phyloP scores from a whole-genome alignment of 2,797 vertebrate species.

The Eospalax fontanierii region DNA sequence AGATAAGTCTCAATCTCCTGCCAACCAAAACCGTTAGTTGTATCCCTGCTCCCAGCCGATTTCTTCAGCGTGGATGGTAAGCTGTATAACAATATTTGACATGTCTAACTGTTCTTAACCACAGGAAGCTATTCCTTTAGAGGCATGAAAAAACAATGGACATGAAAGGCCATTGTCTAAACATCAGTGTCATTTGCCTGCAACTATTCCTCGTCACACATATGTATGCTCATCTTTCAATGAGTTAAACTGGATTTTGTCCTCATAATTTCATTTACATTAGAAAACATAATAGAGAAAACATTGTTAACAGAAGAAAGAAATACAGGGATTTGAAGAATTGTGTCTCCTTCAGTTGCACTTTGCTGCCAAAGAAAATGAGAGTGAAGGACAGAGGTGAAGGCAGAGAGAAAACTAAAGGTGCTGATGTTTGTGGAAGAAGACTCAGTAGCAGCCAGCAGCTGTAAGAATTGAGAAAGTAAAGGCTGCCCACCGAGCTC shows the following conservation, averaged over 20 bases:
- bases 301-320: background rate
- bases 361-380: background rate
- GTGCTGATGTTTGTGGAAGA: background rate
- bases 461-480: background rate
- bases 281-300: constrained; percentile 5
- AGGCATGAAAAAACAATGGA: background rate
- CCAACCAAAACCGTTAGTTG: constrained; percentile 13
- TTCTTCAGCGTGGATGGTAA: background rate
- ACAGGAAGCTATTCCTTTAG: background rate
- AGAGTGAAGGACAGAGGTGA: background rate
- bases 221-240: background rate
- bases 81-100: background rate
- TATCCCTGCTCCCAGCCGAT: background rate
- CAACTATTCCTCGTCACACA: background rate
- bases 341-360: background rate
- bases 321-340: background rate
- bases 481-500: background rate
- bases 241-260: background rate
- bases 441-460: background rate
- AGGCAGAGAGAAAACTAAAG: background rate
- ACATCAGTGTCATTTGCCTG: background rate
- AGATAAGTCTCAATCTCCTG: constrained; percentile 54
- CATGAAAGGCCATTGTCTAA: background rate
- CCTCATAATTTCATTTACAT: background rate
- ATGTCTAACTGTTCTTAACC: constrained; percentile 33